These are phyloP conservation scores for Hypomesus transpacificus DNA, from an alignment of 2,113 vertebrate genomes.

Conservation along the genomic window DNA sequence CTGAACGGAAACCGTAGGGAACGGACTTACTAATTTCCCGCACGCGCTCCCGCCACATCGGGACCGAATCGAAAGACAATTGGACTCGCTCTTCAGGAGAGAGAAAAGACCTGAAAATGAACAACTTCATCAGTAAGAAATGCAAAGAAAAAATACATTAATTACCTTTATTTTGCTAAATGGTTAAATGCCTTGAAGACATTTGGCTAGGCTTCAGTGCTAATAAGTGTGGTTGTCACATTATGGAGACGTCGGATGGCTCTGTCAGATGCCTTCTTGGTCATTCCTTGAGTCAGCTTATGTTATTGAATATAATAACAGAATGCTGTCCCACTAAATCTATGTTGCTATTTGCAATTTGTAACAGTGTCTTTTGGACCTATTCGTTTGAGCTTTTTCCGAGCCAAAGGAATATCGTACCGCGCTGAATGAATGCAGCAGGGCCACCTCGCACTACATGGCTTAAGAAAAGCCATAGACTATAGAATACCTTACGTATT, in stretches of 20 bases:
- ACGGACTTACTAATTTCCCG: slow-evolving; percentile 12
- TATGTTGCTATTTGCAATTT: too few relatives aligned
- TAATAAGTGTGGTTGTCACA: slow-evolving; percentile 6
- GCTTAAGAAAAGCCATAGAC: not conserved
- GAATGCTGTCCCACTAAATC: too few relatives aligned
- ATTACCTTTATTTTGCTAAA: not conserved
- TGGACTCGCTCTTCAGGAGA: not conserved
- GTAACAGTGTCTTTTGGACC: not conserved
- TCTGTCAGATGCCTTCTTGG: too few relatives aligned
- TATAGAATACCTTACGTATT: too few relatives aligned
- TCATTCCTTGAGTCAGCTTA: too few relatives aligned
- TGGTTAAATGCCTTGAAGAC: slow-evolving; percentile 1
- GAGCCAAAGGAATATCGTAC: not conserved
- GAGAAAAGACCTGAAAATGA: not conserved
- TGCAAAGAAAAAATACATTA: not conserved
- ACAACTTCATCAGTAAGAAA: not conserved
- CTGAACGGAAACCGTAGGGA: not conserved
- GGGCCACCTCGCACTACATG: slow-evolving; percentile 1
- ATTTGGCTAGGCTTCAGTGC: not conserved
- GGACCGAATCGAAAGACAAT: not conserved
- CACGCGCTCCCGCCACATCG: not conserved
- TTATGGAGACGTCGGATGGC: not conserved
- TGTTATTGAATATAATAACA: too few relatives aligned
- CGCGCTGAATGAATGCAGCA: not conserved
- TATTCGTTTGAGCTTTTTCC: not conserved